Evolutionary conservation across 2,797 vertebrate species (phyloP).

Genomic region (Pseudotriccus pelzelni): DNA sequence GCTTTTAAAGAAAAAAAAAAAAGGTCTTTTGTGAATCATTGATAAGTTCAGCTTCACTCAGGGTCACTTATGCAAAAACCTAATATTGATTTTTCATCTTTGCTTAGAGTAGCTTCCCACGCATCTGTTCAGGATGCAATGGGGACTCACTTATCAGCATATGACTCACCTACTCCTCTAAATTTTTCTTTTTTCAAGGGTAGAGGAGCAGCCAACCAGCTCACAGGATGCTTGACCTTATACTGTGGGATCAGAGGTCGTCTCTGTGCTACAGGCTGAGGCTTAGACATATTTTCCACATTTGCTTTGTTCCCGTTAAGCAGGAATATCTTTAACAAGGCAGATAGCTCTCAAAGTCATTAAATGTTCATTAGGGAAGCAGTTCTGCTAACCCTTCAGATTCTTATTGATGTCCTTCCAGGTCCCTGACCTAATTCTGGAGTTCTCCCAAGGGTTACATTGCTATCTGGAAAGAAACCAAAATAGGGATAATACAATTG

Average conservation of each 20-base stretch:
- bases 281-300: constrained; percentile 3
- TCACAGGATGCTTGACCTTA: constrained; percentile 36
- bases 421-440: constrained; percentile 67
- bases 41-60: constrained; percentile 78
- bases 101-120: constrained; percentile 63
- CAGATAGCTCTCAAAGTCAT: constrained; percentile 60
- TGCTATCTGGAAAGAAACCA: constrained; percentile 53
- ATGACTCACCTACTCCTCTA: constrained; percentile 70
- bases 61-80: constrained; percentile 62
- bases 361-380: constrained; percentile 66
- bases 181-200: constrained; percentile 60
- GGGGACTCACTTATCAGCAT: constrained; percentile 74
- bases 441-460: constrained; percentile 54
- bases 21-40: constrained; percentile 70
- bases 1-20: constrained; percentile 31
- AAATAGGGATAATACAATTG: constrained; percentile 37
- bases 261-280: background rate
- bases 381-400: constrained; percentile 63
- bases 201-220: constrained; percentile 10
- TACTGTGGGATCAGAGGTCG: constrained; percentile 6
- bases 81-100: constrained; percentile 58
- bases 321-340: constrained; percentile 64
- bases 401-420: constrained; percentile 68
- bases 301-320: constrained; percentile 47
- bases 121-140: constrained; percentile 67